phyloP scores from a whole-genome alignment of 1,140 invertebrate genomes.

The Wasmannia auropunctata region DNA sequence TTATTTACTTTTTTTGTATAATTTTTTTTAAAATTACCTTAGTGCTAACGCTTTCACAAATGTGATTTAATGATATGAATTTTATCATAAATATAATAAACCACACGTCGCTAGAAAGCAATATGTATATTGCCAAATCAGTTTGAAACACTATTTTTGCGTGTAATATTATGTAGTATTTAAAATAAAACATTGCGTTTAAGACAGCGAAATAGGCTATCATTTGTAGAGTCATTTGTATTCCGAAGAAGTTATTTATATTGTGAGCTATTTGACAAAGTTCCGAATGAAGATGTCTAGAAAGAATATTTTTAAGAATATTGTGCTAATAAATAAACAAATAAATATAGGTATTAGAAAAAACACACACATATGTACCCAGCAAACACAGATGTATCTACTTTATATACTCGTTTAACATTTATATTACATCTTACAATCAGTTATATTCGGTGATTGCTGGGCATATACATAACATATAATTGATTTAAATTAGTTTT shows the following conservation, averaged over 20 bases:
- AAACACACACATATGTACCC: not conserved
- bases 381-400: too few relatives aligned
- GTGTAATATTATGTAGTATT: not conserved
- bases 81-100: not conserved
- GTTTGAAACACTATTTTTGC: too few relatives aligned
- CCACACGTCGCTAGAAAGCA: not conserved
- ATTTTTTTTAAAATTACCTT: slow-evolving; percentile 16
- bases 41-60: slow-evolving; percentile 2
- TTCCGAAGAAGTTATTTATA: not conserved
- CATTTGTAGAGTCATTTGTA: slow-evolving; percentile 16
- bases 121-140: not conserved
- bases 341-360: not conserved
- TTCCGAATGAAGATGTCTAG: slow-evolving; percentile 31
- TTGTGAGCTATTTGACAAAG: slow-evolving; percentile 2
- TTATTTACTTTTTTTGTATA: too few relatives aligned
- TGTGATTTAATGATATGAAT: slow-evolving; percentile 6
- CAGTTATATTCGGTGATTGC: too few relatives aligned
- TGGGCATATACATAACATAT: too few relatives aligned
- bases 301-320: too few relatives aligned
- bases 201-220: not conserved
- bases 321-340: not conserved
- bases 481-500: too few relatives aligned
- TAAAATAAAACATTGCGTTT: not conserved
- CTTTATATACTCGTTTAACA: too few relatives aligned
- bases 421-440: too few relatives aligned